phyloP scores from a whole-genome alignment of 2,888 invertebrate species.

The Physocephala rufipes region DNA sequence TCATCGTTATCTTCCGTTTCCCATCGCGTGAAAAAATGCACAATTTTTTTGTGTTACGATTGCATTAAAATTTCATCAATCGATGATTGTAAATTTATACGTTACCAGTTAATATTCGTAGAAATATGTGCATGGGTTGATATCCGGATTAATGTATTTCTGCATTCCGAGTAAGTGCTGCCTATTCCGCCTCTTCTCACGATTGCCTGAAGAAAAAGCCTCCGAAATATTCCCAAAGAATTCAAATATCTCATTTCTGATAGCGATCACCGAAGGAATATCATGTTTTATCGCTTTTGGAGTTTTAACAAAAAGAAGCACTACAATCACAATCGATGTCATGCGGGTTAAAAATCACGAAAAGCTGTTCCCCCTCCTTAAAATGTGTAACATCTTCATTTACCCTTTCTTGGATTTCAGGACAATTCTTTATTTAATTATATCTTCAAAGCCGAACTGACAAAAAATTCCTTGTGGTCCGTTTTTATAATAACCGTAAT shows the following conservation, averaged over 20 bases:
- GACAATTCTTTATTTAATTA: too few species aligned
- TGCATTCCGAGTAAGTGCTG: slow-evolving; percentile 49
- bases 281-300: too few species aligned
- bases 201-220: slow-evolving; percentile 47
- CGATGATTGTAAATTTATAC: slow-evolving; percentile 30
- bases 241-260: too few species aligned
- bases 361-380: too few species aligned
- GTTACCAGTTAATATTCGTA: slow-evolving; percentile 51
- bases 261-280: too few species aligned
- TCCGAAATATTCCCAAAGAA: slow-evolving; percentile 46
- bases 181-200: slow-evolving; percentile 49
- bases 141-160: slow-evolving; percentile 47
- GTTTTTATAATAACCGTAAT: too few species aligned
- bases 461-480: too few species aligned
- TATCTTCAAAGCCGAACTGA: too few species aligned
- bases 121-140: slow-evolving; percentile 54
- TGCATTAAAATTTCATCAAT: background rate
- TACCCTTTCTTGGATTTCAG: too few species aligned
- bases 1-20: slow-evolving; percentile 13
- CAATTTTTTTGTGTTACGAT: background rate
- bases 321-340: too few species aligned
- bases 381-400: too few species aligned
- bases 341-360: too few species aligned
- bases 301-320: slow-evolving; percentile 31
- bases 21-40: slow-evolving; percentile 47